These are phyloP conservation scores for Epinotia brunnichana DNA, from an alignment of 2,888 invertebrate genomes.

Conservation along the genomic window DNA sequence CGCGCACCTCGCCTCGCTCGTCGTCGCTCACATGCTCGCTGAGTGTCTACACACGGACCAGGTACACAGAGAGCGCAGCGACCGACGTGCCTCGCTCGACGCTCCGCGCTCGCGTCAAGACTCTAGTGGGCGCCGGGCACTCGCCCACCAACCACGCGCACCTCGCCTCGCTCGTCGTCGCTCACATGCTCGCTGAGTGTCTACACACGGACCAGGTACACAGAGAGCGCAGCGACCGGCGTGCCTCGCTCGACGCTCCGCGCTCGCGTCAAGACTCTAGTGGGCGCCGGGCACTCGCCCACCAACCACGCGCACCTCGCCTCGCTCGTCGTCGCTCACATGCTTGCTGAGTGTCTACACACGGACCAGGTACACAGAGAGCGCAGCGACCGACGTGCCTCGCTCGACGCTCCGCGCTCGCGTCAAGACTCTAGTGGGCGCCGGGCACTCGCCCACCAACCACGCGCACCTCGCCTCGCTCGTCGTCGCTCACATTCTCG, in stretches of 20 bases:
- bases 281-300: slow-evolving; percentile 84
- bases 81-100: slow-evolving; percentile 51
- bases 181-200: slow-evolving; percentile 60
- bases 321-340: slow-evolving; percentile 87
- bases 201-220: background rate
- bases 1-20: slow-evolving; percentile 90
- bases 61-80: slow-evolving; percentile 50
- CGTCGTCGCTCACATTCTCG: background rate
- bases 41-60: background rate
- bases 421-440: too few relatives aligned
- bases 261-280: slow-evolving; percentile 76
- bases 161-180: slow-evolving; percentile 89
- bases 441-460: too few relatives aligned
- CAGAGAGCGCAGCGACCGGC: slow-evolving; percentile 54
- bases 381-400: slow-evolving; percentile 50
- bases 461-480: too few relatives aligned
- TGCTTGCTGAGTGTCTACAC: background rate
- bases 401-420: background rate
- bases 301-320: slow-evolving; percentile 92
- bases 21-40: slow-evolving; percentile 81
- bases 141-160: slow-evolving; percentile 91
- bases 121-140: slow-evolving; percentile 81
- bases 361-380: slow-evolving; percentile 49
- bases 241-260: slow-evolving; percentile 56
- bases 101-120: slow-evolving; percentile 71